Evolutionary conservation across 2,113 vertebrate genomes (phyloP).

Genomic region (Conger conger): DNA sequence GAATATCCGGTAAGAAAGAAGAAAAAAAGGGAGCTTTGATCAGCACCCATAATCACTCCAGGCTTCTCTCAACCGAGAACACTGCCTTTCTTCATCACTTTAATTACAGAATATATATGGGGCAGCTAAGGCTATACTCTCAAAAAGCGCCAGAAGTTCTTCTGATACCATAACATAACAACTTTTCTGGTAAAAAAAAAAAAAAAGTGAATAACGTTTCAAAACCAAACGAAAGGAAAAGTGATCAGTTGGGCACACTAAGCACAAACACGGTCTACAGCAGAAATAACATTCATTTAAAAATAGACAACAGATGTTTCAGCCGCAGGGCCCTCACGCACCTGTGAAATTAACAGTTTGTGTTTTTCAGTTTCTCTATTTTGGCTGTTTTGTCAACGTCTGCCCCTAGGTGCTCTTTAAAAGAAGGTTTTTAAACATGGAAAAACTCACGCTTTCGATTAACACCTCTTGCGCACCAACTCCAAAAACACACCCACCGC

Average conservation of each 20-base stretch:
- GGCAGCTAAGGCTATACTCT: not conserved
- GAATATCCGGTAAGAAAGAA: not conserved
- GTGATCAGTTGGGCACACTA: not conserved
- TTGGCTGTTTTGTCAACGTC: not conserved
- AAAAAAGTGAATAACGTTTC: not conserved
- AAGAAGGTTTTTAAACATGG: not conserved
- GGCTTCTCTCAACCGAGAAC: not conserved
- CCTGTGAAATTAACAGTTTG: not conserved
- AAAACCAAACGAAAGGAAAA: not conserved
- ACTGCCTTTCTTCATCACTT: not conserved
- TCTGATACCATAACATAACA: not conserved
- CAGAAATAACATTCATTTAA: not conserved
- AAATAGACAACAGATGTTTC: not conserved
- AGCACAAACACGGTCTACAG: not conserved
- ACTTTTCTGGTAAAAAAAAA: not conserved
- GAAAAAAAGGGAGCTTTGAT: not conserved
- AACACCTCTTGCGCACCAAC: not conserved
- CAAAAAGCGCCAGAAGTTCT: not conserved
- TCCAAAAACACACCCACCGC: conserved; percentile 11
- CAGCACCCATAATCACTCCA: conserved; percentile 1
- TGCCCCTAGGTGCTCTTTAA: not conserved
- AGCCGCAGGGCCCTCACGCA: not conserved
- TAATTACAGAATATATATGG: conserved; percentile 5
- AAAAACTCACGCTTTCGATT: not conserved
- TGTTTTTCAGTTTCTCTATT: not conserved